These are phyloP conservation scores for Poecilus cupreus DNA, from an alignment of 2,888 invertebrate genomes.

Conservation along the genomic window DNA sequence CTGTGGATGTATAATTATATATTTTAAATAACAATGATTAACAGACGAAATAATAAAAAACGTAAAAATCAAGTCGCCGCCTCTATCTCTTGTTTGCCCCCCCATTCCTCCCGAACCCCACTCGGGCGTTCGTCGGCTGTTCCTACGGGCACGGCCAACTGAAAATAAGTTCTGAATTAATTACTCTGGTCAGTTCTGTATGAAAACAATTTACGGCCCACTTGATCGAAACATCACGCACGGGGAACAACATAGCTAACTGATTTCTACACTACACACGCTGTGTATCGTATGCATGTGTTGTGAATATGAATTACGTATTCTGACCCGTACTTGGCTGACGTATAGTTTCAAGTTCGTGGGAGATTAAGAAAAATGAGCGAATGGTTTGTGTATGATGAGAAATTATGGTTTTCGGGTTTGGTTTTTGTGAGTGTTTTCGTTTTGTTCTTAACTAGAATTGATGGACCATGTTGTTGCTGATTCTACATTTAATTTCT, in stretches of 20 bases:
- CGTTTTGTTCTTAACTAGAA: background rate
- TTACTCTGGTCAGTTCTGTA: conserved; percentile 43
- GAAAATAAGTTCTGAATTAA: conserved; percentile 54
- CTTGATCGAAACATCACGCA: conserved; percentile 39
- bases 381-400: background rate
- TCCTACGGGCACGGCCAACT: conserved; percentile 52
- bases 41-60: conserved; percentile 67
- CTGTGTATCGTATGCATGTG: background rate
- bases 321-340: background rate
- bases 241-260: background rate
- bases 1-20: conserved; percentile 71
- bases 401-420: conserved; percentile 26
- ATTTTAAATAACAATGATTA: conserved; percentile 73
- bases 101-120: background rate
- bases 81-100: background rate
- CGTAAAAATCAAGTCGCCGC: conserved; percentile 28
- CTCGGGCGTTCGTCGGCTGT: conserved; percentile 7
- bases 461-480: background rate
- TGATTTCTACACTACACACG: background rate
- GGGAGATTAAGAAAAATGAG: conserved; percentile 44
- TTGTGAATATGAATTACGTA: background rate
- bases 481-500: background rate
- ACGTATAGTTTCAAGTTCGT: background rate
- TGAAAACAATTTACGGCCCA: conserved; percentile 49
- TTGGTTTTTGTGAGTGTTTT: conserved; percentile 28